Base-by-base conservation (phyloP, 1,140 invertebrate genomes). In the Eumaeus atala region DNA sequence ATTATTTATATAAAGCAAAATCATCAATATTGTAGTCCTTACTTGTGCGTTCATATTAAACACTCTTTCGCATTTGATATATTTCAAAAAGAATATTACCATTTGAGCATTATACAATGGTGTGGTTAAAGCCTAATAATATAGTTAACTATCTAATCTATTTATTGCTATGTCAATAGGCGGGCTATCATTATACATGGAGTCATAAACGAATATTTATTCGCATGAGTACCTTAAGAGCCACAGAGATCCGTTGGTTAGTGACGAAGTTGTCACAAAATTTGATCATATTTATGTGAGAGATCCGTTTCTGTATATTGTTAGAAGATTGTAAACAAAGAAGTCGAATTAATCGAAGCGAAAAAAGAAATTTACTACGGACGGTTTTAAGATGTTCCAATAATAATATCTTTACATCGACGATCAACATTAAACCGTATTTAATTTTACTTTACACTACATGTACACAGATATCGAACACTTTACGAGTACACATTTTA, bases 151-250 rank as follows among this genome's bases (percentile, higher is more conserved):
- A 85, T 73, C 76, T 81, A 82, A 71, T 81, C 80, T 85, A 85
- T 82, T 82, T 86, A 86, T 86, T 86, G 83, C 83, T 86, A 86
- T 84, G 73, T 83, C 73, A 81, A 80, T 83, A 86, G 83, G 83
- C 83, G 83, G 83, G 83, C 81, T 74, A 74, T 79, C 59, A 74
- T 74, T 80, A 74, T 74, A 50, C 40, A 16, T 36, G 28, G 37
- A 36, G 16, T 34, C 17, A 12, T 12, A 44, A 52, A 52, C 54
- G 38, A 14, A 47, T n/a, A 47, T 40, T 42, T 35, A 35, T 44
- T 35, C 51, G 36, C 34, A 47, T 28, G 51, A 16, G 17, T 47
- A 44, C 12, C n/a, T 33, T 42, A 34, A 33, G 49, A 35, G 36
- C 40, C 40, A 44, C 40, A 17, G 14, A 44, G 40, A 17, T 49